A percentile compares a stretch with the other conserved stretches of the same genome.
phyloP scores from a whole-genome alignment of 2,888 invertebrate genomes.

The Pilophorus perplexus region DNA sequence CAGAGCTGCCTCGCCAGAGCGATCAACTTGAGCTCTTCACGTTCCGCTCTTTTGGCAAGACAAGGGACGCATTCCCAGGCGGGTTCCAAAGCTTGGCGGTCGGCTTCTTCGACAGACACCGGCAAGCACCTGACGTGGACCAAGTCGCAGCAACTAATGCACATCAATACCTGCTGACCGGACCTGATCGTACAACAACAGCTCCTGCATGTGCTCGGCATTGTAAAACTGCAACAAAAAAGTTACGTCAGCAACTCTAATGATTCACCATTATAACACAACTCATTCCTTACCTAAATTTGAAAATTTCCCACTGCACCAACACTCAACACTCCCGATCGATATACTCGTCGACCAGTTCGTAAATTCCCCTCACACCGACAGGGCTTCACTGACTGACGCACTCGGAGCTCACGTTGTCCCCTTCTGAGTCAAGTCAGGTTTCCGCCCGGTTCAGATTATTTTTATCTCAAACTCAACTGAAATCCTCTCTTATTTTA shows the following conservation, averaged over 20 bases:
- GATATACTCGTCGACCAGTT: too few species aligned
- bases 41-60: neutral
- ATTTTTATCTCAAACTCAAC: slow-evolving; percentile 20
- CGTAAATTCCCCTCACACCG: too few species aligned
- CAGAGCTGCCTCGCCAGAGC: slow-evolving; percentile 4
- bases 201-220: slow-evolving; percentile 23
- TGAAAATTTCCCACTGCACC: too few species aligned
- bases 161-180: slow-evolving; percentile 29
- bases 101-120: slow-evolving; percentile 21
- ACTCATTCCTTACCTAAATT: too few species aligned
- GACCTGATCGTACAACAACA: slow-evolving; percentile 26
- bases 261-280: too few species aligned
- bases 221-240: too few species aligned
- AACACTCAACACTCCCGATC: too few species aligned
- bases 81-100: neutral
- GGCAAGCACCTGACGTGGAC: slow-evolving; percentile 29
- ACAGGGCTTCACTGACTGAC: too few species aligned
- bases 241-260: too few species aligned
- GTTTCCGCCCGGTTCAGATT: slow-evolving; percentile 4
- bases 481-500: too few species aligned
- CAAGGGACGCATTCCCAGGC: slow-evolving; percentile 18
- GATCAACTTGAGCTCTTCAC: slow-evolving; percentile 6
- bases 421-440: too few species aligned
- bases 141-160: neutral
- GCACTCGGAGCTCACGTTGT: too few species aligned